These are phyloP conservation scores for Ecliptopera silaceata DNA, from an alignment of 2,888 invertebrate genomes.

Conservation along the genomic window DNA sequence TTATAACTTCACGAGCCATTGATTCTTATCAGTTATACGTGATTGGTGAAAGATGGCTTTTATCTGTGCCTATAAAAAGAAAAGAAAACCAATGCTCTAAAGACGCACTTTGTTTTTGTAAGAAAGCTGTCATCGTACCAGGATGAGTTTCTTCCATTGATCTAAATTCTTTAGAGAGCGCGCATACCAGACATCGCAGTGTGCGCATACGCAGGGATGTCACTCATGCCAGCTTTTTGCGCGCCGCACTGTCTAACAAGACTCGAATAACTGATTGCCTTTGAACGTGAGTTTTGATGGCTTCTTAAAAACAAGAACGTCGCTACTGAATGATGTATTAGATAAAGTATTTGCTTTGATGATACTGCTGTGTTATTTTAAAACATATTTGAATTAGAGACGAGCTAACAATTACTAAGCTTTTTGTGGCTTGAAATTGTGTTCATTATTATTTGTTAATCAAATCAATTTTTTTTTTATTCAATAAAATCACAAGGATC, in stretches of 20 bases:
- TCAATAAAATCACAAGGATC: no score
- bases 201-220: conserved; percentile 58
- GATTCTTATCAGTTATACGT: no score
- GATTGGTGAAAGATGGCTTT: not conserved
- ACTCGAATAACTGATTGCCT: conserved; percentile 70
- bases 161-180: conserved; percentile 73
- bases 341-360: conserved; percentile 33
- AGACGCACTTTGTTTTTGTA: conserved; percentile 14
- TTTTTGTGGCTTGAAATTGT: no score
- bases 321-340: conserved; percentile 44
- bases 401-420: conserved; percentile 2
- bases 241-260: conserved; percentile 70
- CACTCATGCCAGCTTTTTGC: conserved; percentile 72
- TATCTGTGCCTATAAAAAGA: no score
- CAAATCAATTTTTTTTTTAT: no score
- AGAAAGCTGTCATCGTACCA: conserved; percentile 21
- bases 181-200: conserved; percentile 46
- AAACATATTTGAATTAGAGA: not conserved
- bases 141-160: conserved; percentile 53
- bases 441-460: no score
- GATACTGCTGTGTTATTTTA: conserved; percentile 11
- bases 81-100: not conserved
- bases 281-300: conserved; percentile 61
- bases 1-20: no score
- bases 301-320: conserved; percentile 52